Conservation (phyloP, 2,888 invertebrate genomes). For the Rhamphomyia laevipes region DNA sequence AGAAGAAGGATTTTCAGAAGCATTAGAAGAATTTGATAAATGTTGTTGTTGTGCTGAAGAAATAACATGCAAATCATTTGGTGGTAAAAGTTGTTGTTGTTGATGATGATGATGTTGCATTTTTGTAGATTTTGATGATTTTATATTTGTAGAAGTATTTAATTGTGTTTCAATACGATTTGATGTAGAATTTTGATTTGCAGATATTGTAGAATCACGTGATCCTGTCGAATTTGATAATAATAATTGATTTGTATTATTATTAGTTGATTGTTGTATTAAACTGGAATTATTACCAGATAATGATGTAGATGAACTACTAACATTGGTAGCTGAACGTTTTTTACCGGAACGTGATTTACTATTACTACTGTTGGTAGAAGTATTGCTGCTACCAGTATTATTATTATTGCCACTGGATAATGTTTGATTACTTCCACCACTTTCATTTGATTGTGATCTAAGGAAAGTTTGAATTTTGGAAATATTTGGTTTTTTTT, state of each 20-base stretch:
- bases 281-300: neutral
- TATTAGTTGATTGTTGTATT: neutral
- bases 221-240: no score
- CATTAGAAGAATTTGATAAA: constrained; percentile 9
- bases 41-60: constrained; percentile 6
- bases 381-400: neutral
- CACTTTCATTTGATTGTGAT: constrained; percentile 17
- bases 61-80: neutral
- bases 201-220: neutral
- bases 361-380: neutral
- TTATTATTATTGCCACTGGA: neutral
- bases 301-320: constrained; percentile 12
- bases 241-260: no score
- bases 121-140: constrained; percentile 1
- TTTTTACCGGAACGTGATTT: constrained; percentile 34
- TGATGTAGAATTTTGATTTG: neutral
- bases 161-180: no score
- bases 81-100: constrained; percentile 1
- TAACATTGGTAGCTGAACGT: constrained; percentile 27
- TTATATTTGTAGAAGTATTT: neutral
- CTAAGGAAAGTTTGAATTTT: constrained; percentile 8
- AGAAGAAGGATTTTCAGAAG: constrained; percentile 9
- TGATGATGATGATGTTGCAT: constrained; percentile 12
- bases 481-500: neutral
- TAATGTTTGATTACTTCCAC: neutral